phyloP scores from a whole-genome alignment of 2,888 invertebrate species.

The Axea sp. region DNA sequence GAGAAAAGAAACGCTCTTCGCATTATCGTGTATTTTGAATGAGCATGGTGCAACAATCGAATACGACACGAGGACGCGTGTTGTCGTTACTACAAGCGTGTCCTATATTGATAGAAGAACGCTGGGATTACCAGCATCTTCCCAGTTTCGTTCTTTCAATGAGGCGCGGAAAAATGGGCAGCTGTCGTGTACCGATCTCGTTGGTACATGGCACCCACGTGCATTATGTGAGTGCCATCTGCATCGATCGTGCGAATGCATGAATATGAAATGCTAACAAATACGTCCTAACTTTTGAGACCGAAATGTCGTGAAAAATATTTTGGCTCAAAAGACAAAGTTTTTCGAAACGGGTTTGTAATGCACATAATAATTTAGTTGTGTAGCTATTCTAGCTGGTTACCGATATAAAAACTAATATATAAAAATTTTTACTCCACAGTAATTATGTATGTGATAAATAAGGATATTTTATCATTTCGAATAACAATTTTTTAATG shows the following conservation, averaged over 20 bases:
- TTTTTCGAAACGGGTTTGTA: too few relatives aligned
- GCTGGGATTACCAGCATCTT: slow-evolving; percentile 37
- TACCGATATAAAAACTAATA: too few relatives aligned
- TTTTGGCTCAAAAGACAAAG: too few relatives aligned
- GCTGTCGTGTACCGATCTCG: slow-evolving; percentile 27
- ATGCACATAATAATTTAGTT: too few relatives aligned
- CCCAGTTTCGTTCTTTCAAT: slow-evolving; percentile 7
- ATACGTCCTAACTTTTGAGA: slow-evolving; percentile 66
- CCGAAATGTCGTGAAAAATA: background rate
- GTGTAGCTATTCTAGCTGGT: too few relatives aligned
- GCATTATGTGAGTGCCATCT: slow-evolving; percentile 70
- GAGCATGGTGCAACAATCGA: slow-evolving; percentile 39
- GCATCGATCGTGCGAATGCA: slow-evolving; percentile 70
- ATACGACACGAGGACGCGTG: slow-evolving; percentile 34
- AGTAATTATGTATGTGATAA: too few relatives aligned
- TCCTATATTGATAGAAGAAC: slow-evolving; percentile 17
- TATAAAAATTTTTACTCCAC: too few relatives aligned
- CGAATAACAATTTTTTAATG: too few relatives aligned
- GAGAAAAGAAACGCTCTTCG: slow-evolving; percentile 20
- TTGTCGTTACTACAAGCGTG: slow-evolving; percentile 25
- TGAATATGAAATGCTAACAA: slow-evolving; percentile 68
- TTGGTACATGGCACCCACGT: slow-evolving; percentile 40
- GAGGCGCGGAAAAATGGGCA: slow-evolving; percentile 45
- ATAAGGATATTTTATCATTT: too few relatives aligned
- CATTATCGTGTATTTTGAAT: slow-evolving; percentile 42